Base-by-base conservation (phyloP, 2,797 vertebrate species). In the Sebastes oblongus region DNA sequence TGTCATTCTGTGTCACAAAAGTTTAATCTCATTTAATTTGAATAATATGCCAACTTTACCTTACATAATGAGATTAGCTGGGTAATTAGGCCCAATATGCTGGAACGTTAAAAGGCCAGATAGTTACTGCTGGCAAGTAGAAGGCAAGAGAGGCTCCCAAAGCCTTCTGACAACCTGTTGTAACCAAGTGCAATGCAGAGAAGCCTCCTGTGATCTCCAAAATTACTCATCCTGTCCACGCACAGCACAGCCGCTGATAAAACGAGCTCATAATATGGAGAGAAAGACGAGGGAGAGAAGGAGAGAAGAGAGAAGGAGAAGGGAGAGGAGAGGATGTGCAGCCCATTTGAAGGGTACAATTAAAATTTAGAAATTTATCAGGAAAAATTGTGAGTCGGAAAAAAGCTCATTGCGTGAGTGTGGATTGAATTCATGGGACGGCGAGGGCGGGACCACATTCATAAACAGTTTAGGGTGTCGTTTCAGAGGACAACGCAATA, bases 101-200 rank as follows among this genome's bases (percentile, higher is more conserved):
- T 62, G 68, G 6, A 72, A 82, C 66, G 77, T 56, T 78, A 80
- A 91, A 85, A 90, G 74, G 64, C 76, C 73, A 67, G 81, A 80
- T 75, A 91, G 85, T 83, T 80, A 67, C 36, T 78, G 86, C 70
- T 77, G 69, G 73, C 71, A 82, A 74, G 27, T 9, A 77, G 55
- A 79, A 72, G 65, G 27, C 52, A 65, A 73, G 60, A 6, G 74
- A 81, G 36, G 62, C 82, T 89, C 87, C 86, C 77, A 84, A 77
- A 90, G 85, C 86, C 75, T 89, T 76, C 82, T 85, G 90, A 93
- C 91, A 93, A 93, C 91, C 89, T 92, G 93, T 93, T 93, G 93
- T 86, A 94, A 94, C 85, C 20, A 9, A 92, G 84, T 90, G 93
- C 90, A 94, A 93, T 85, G 88, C 87, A 76, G 85, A 88, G 81